Evolutionary conservation across 1,140 invertebrate genomes (phyloP).

Genomic region (Leptopilina boulardi): DNA sequence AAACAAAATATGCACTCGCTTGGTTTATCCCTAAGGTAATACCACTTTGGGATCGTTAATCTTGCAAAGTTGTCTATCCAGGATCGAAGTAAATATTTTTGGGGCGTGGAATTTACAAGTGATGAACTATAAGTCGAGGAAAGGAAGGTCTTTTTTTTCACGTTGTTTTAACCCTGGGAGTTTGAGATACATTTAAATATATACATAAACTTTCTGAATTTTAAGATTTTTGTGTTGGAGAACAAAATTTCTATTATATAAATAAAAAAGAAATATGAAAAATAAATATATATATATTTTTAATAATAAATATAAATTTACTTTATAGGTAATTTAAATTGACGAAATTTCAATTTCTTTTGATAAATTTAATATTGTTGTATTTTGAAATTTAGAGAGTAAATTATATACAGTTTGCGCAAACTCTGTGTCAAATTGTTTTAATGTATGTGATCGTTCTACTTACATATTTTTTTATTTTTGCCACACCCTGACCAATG

Average conservation of each 20-base stretch:
- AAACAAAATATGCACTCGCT: neutral
- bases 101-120: slow-evolving; percentile 9
- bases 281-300: no score
- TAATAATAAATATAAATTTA: no score
- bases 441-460: neutral
- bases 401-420: neutral
- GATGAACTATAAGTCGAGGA: no score
- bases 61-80: slow-evolving; percentile 13
- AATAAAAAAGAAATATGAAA: no score
- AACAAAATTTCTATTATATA: no score
- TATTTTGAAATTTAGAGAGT: neutral
- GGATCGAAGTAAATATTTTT: neutral
- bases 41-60: slow-evolving; percentile 25
- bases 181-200: neutral
- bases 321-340: no score
- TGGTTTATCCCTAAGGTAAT: slow-evolving; percentile 37
- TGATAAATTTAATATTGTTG: no score
- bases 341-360: no score
- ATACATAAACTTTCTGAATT: neutral
- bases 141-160: neutral
- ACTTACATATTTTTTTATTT: neutral
- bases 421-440: neutral
- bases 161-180: neutral
- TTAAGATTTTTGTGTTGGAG: no score
- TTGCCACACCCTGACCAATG: slow-evolving; percentile 17